phyloP scores from a whole-genome alignment of 2,888 invertebrate genomes.

The Nomada hirtipes region DNA sequence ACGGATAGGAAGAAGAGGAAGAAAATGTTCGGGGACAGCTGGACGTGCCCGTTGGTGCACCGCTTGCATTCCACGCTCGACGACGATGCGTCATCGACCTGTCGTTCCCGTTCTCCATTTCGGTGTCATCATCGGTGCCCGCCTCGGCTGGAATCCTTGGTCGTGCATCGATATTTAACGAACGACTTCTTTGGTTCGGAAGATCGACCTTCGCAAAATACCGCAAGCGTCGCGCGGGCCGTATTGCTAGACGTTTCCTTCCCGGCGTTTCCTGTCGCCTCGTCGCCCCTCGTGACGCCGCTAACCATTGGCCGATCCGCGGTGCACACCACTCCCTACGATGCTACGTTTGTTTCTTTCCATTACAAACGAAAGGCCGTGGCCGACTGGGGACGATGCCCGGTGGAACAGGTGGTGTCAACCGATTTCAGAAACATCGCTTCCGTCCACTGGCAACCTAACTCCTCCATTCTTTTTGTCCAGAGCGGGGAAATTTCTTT shows the following conservation, averaged over 20 bases:
- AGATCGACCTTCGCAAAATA: conserved; percentile 62
- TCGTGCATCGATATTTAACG: conserved; percentile 50
- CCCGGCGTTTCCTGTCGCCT: conserved; percentile 58
- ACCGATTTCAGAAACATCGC: conserved; percentile 71
- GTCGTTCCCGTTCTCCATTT: conserved; percentile 11
- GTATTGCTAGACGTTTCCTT: conserved; percentile 61
- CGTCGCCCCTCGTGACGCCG: conserved; percentile 17
- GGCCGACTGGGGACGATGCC: conserved; percentile 55
- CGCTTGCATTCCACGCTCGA: conserved; percentile 3
- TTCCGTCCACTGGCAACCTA: conserved; percentile 33
- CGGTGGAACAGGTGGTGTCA: conserved; percentile 67
- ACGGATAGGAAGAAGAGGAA: background rate
- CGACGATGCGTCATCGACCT: background rate
- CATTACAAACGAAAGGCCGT: conserved; percentile 60
- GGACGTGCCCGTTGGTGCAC: background rate
- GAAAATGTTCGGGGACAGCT: background rate
- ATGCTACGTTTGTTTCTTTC: conserved; percentile 49
- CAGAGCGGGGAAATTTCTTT: background rate
- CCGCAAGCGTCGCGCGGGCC: conserved; percentile 44
- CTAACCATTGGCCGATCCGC: conserved; percentile 25
- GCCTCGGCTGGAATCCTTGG: conserved; percentile 4
- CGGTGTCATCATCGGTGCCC: conserved; percentile 20
- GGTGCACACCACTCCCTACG: conserved; percentile 13
- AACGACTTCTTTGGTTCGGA: conserved; percentile 34
- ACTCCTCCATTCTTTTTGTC: background rate